Evolutionary conservation across 2,888 invertebrate genomes (phyloP).

Genomic region (Salticus scenicus): DNA sequence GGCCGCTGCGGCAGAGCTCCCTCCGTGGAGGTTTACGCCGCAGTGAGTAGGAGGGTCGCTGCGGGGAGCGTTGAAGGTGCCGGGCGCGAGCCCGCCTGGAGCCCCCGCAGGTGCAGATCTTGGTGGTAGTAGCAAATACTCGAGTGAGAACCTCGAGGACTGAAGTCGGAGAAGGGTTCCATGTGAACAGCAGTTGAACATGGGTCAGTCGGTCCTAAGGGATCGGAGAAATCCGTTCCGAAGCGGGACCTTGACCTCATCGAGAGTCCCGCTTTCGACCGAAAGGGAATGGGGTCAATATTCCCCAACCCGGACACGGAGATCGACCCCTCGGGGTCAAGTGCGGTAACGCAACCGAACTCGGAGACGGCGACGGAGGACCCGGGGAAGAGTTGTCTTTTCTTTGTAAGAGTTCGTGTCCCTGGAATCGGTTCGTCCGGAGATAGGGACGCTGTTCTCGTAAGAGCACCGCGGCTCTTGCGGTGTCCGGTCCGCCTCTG

Average conservation of each 20-base stretch:
- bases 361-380: conserved; percentile 75
- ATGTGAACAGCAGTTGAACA: conserved; percentile 79
- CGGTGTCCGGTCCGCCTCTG: conserved; percentile 74
- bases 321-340: conserved; percentile 71
- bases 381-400: conserved; percentile 77
- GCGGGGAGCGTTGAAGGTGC: conserved; percentile 81
- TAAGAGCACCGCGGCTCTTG: conserved; percentile 77
- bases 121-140: conserved; percentile 85
- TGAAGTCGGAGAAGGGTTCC: conserved; percentile 78
- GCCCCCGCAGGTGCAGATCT: conserved; percentile 79
- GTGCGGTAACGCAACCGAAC: conserved; percentile 76
- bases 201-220: conserved; percentile 76
- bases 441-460: conserved; percentile 75
- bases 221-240: conserved; percentile 73
- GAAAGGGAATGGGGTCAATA: conserved; percentile 77
- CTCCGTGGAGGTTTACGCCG: no score
- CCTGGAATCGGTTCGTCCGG: conserved; percentile 77
- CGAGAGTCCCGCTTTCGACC: no score
- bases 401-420: conserved; percentile 76
- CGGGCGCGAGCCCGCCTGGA: conserved; percentile 79
- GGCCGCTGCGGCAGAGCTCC: no score
- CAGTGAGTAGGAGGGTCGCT: no score
- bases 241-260: conserved; percentile 73
- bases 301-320: conserved; percentile 74
- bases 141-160: conserved; percentile 78